Evolutionary conservation across 2,797 vertebrate genomes (phyloP).

Genomic region (Clamator glandarius): DNA sequence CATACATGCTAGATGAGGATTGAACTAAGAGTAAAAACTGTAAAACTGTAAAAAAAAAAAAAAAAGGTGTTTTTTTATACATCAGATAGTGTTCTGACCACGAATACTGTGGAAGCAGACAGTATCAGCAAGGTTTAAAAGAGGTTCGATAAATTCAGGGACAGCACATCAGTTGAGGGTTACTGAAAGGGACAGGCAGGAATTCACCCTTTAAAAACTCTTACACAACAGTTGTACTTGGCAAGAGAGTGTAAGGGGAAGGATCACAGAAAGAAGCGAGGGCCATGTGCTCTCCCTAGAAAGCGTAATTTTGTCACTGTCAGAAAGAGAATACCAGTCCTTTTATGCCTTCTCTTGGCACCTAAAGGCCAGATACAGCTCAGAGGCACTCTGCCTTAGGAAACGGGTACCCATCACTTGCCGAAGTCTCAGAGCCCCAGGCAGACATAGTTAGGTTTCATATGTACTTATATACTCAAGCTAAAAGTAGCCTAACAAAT

Average conservation of each 20-base stretch:
- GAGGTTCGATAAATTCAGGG: background rate
- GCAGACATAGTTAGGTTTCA: background rate
- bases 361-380: background rate
- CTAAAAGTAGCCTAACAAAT: background rate
- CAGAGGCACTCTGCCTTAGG: background rate
- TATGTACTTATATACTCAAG: background rate
- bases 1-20: background rate
- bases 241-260: background rate
- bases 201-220: background rate
- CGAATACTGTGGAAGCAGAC: background rate
- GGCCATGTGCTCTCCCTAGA: background rate
- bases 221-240: background rate
- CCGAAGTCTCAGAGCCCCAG: background rate
- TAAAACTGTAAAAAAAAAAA: too few species aligned
- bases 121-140: conserved; percentile 20
- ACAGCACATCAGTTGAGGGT: background rate
- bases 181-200: background rate
- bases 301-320: background rate
- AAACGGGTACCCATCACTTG: background rate
- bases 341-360: background rate
- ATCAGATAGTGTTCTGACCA: background rate
- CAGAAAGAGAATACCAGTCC: background rate
- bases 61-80: background rate
- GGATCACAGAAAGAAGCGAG: background rate
- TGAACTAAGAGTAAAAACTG: background rate